These are phyloP conservation scores for Penaeus japonicus DNA, from an alignment of 1,140 invertebrate species.

Conservation along the genomic window DNA sequence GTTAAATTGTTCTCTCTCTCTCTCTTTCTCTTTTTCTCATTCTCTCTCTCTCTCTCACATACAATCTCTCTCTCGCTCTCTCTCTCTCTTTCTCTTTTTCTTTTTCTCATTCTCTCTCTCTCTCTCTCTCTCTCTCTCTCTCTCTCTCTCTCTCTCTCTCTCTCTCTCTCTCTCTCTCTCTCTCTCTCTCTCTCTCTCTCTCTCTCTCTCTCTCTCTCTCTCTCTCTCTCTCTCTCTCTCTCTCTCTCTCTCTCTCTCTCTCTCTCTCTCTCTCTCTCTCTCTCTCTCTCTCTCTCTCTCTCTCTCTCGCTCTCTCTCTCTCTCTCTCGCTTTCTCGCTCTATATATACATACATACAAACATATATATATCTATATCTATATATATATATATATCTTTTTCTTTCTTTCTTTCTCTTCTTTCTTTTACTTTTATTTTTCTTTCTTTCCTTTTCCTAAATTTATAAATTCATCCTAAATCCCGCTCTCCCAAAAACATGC, in stretches of 20 bases:
- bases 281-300: not conserved
- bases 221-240: not conserved
- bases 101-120: not conserved
- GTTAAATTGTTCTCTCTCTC: not conserved
- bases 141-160: not conserved
- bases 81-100: not conserved
- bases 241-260: slow-evolving; percentile 10
- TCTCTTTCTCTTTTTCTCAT: not conserved
- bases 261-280: not conserved
- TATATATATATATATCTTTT: not conserved
- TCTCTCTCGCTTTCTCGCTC: not conserved
- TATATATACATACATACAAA: not conserved
- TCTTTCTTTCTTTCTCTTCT: not conserved
- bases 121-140: too few relatives aligned
- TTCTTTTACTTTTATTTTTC: not conserved
- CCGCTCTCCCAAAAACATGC: too few relatives aligned
- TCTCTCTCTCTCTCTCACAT: not conserved
- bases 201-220: too few relatives aligned
- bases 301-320: not conserved
- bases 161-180: not conserved
- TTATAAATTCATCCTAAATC: too few relatives aligned
- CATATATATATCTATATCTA: not conserved
- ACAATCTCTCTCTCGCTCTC: not conserved
- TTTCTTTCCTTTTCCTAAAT: too few relatives aligned
- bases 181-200: not conserved